phyloP scores from a whole-genome alignment of 2,888 invertebrate species.

The Eupeodes luniger region DNA sequence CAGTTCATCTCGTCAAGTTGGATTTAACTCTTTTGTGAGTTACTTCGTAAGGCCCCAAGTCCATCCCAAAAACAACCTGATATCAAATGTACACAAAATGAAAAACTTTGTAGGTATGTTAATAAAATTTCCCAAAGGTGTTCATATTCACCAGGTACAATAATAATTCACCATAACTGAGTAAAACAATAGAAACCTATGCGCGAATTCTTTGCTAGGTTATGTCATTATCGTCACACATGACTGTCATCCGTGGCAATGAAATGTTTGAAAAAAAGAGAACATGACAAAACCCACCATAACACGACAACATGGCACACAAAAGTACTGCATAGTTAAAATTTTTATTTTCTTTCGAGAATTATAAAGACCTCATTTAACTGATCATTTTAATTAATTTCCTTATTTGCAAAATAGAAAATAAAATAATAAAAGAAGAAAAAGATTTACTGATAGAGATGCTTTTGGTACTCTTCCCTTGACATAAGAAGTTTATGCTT shows the following conservation, averaged over 20 bases:
- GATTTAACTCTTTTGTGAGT: no score
- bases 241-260: slow-evolving; percentile 75
- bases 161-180: neutral
- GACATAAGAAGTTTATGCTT: slow-evolving; percentile 51
- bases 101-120: no score
- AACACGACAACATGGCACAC: slow-evolving; percentile 18
- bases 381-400: slow-evolving; percentile 64
- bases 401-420: slow-evolving; percentile 33
- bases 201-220: slow-evolving; percentile 52
- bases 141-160: neutral
- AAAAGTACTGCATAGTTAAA: slow-evolving; percentile 31
- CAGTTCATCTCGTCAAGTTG: no score
- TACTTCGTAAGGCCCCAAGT: no score
- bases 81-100: no score
- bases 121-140: no score
- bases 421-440: slow-evolving; percentile 7
- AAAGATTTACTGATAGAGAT: slow-evolving; percentile 62
- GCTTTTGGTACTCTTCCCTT: slow-evolving; percentile 33
- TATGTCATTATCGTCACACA: slow-evolving; percentile 76
- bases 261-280: slow-evolving; percentile 47
- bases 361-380: slow-evolving; percentile 54
- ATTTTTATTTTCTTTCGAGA: slow-evolving; percentile 28
- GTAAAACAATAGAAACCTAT: slow-evolving; percentile 29
- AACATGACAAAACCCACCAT: slow-evolving; percentile 26
- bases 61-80: no score